Conservation (phyloP, 2,888 invertebrate species). For the Cyclophora albipunctata region DNA sequence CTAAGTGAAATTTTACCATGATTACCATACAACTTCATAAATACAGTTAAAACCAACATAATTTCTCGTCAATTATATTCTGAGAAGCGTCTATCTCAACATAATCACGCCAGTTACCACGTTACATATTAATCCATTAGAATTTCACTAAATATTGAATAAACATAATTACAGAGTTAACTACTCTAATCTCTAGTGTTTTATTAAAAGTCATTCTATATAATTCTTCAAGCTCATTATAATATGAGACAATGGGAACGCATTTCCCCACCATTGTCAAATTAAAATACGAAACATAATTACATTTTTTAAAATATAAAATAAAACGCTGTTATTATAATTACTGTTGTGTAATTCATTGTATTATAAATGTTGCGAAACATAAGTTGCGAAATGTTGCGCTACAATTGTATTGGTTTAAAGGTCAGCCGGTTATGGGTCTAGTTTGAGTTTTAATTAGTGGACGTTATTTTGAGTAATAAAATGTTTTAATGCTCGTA, state of each 20-base stretch:
- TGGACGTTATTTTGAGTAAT: too few species aligned
- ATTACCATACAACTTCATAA: neutral
- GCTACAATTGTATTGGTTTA: neutral
- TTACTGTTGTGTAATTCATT: slow-evolving; percentile 62
- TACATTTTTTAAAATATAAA: slow-evolving; percentile 59
- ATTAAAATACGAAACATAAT: slow-evolving; percentile 57
- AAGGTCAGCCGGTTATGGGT: slow-evolving; percentile 6
- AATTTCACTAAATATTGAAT: slow-evolving; percentile 61
- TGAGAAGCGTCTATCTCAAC: slow-evolving; percentile 7
- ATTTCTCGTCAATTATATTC: neutral
- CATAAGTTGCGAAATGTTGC: slow-evolving; percentile 1
- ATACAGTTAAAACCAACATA: neutral
- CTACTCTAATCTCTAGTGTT: slow-evolving; percentile 31
- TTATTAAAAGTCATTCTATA: slow-evolving; percentile 45
- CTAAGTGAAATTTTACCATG: too few species aligned
- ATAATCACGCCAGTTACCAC: slow-evolving; percentile 13
- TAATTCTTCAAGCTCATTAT: slow-evolving; percentile 51
- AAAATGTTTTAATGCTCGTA: too few species aligned
- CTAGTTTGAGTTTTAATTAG: too few species aligned
- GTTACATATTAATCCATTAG: slow-evolving; percentile 32
- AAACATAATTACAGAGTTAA: slow-evolving; percentile 50
- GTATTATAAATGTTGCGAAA: slow-evolving; percentile 20
- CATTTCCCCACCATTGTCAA: slow-evolving; percentile 66
- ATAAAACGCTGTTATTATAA: slow-evolving; percentile 63
- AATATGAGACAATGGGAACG: slow-evolving; percentile 58